phyloP scores from a whole-genome alignment of 2,888 invertebrate species.

The Caenorhabditis sinica region DNA sequence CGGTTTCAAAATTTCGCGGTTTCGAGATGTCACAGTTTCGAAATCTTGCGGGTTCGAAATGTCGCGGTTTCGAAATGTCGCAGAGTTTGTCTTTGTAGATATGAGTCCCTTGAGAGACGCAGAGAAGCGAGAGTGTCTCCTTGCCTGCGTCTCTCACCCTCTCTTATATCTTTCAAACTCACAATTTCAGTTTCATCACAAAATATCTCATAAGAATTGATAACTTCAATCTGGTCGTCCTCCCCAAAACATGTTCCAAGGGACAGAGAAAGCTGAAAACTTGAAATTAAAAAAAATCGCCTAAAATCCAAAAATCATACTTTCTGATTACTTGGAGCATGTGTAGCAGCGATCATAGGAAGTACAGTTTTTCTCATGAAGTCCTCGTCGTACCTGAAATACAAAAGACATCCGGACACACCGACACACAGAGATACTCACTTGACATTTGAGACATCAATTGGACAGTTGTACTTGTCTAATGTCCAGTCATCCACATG shows the following conservation, averaged over 20 bases:
- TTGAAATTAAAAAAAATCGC: background rate
- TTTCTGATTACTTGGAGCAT: constrained; percentile 14
- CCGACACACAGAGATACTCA: constrained; percentile 9
- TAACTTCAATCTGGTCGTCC: constrained; percentile 37
- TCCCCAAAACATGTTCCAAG: constrained; percentile 43
- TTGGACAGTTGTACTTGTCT: constrained; percentile 56
- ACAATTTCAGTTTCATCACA: constrained; percentile 62
- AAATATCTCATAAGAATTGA: constrained; percentile 53
- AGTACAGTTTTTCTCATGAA: constrained; percentile 50
- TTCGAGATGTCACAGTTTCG: too few species aligned
- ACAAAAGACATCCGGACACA: background rate
- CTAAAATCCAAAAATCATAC: background rate
- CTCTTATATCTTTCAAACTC: constrained; percentile 23
- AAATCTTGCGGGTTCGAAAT: too few species aligned
- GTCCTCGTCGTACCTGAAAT: constrained; percentile 53
- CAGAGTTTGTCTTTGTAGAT: too few species aligned
- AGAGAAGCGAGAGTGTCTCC: too few species aligned
- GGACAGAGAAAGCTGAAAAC: constrained; percentile 24
- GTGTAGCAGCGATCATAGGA: constrained; percentile 57
- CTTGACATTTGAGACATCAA: constrained; percentile 36
- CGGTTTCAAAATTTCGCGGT: too few species aligned
- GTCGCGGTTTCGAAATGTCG: too few species aligned
- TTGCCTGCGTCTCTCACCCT: background rate
- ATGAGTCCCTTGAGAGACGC: too few species aligned
- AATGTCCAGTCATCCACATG: constrained; percentile 56